phyloP scores from a whole-genome alignment of 2,888 invertebrate genomes.

The Nesidiocoris tenuis region DNA sequence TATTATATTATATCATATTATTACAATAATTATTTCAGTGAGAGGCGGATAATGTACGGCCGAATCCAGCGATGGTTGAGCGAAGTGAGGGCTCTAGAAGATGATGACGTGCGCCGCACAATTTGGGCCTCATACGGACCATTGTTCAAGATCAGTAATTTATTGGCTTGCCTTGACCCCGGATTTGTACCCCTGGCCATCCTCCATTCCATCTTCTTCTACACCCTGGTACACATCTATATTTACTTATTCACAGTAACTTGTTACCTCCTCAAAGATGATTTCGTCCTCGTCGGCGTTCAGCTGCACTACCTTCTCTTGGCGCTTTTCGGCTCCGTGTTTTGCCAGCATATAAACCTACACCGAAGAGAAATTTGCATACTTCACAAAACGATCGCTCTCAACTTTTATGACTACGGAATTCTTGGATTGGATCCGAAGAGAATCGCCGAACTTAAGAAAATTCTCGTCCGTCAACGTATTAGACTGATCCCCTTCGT shows the following conservation, averaged over 20 bases:
- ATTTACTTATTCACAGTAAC: slow-evolving; percentile 15
- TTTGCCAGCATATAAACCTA: neutral
- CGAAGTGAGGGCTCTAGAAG: slow-evolving; percentile 11
- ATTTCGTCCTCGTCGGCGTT: slow-evolving; percentile 28
- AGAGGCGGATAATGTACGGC: too few species aligned
- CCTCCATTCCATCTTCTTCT: slow-evolving; percentile 2
- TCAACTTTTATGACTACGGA: slow-evolving; percentile 3
- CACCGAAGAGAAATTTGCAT: neutral
- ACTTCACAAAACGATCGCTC: slow-evolving; percentile 6
- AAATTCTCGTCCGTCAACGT: neutral
- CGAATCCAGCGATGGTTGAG: neutral
- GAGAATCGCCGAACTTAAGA: neutral
- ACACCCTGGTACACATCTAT: neutral
- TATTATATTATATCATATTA: too few species aligned
- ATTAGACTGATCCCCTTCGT: slow-evolving; percentile 18
- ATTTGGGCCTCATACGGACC: neutral
- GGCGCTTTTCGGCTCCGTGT: slow-evolving; percentile 14
- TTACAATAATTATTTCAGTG: too few species aligned
- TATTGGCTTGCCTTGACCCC: neutral
- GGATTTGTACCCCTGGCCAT: slow-evolving; percentile 2
- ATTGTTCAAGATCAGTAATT: slow-evolving; percentile 2
- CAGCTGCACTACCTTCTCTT: slow-evolving; percentile 30
- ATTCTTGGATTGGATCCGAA: neutral
- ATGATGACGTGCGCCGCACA: slow-evolving; percentile 13
- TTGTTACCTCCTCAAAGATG: slow-evolving; percentile 25